Conservation (phyloP, 2,888 invertebrate species). For the Tryphoninae sp. region DNA sequence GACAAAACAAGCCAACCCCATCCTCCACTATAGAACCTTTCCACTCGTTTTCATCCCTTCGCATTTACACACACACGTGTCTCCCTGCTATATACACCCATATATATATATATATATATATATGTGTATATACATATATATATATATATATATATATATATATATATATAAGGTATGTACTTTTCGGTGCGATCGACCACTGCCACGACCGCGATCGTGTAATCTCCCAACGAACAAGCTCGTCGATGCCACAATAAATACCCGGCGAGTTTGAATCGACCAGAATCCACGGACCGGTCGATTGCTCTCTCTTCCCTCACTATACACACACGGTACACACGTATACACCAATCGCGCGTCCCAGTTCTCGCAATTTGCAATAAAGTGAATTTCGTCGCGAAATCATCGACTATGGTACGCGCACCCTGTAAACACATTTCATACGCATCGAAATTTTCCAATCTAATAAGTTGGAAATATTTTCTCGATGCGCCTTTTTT, state of each 20-base stretch:
- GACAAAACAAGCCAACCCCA: constrained; percentile 10
- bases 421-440: constrained; percentile 8
- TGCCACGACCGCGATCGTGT: constrained; percentile 39
- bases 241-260: constrained; percentile 58
- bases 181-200: not conserved
- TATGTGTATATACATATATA: not conserved
- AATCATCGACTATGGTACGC: not conserved
- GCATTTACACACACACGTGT: not conserved
- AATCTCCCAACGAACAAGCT: constrained; percentile 55
- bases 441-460: not conserved
- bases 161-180: not conserved
- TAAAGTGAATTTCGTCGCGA: not conserved
- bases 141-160: constrained; percentile 1
- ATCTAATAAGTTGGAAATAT: not conserved
- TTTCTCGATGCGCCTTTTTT: not conserved
- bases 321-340: not conserved
- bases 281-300: not conserved
- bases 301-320: not conserved
- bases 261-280: constrained; percentile 47
- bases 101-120: not conserved
- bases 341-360: not conserved
- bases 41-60: not conserved
- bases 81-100: no score
- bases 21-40: not conserved
- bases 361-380: not conserved